Percentiles rank a stretch among this genome's conserved stretches.
phyloP scores from a whole-genome alignment of 1,140 invertebrate genomes.

The Cotesia chilonis region DNA sequence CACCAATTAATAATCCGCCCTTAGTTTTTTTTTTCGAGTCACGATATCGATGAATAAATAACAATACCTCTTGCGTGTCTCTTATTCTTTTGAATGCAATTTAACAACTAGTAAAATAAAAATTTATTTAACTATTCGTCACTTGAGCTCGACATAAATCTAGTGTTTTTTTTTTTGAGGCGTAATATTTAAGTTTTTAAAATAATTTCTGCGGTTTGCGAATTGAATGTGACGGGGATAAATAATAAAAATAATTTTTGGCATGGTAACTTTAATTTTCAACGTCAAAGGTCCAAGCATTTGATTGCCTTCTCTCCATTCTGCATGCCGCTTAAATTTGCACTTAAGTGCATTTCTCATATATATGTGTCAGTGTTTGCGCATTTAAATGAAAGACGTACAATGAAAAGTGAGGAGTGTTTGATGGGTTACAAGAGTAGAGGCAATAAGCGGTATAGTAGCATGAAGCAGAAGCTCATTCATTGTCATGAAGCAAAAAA shows the following conservation, averaged over 20 bases:
- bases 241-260: slow-evolving; percentile 60
- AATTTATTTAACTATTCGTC: too few relatives aligned
- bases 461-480: slow-evolving; percentile 28
- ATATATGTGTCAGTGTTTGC: background rate
- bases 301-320: slow-evolving; percentile 49
- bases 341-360: background rate
- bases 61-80: too few relatives aligned
- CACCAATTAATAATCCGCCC: background rate
- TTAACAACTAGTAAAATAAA: too few relatives aligned
- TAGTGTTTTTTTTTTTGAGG: too few relatives aligned
- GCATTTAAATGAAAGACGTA: background rate
- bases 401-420: background rate
- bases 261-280: slow-evolving; percentile 43
- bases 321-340: background rate
- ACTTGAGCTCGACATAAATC: too few relatives aligned
- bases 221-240: slow-evolving; percentile 64
- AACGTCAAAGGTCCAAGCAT: slow-evolving; percentile 54
- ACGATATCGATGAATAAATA: too few relatives aligned
- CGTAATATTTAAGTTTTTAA: slow-evolving; percentile 28
- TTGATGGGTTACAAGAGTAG: too few relatives aligned
- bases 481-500: slow-evolving; percentile 29
- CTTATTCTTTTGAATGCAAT: too few relatives aligned
- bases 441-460: background rate
- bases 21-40: too few relatives aligned
- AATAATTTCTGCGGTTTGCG: slow-evolving; percentile 60